Percentiles rank a stretch among this genome's conserved stretches.
Evolutionary conservation across 2,888 invertebrate genomes (phyloP).

Genomic region (Dicroscelio sp.): DNA sequence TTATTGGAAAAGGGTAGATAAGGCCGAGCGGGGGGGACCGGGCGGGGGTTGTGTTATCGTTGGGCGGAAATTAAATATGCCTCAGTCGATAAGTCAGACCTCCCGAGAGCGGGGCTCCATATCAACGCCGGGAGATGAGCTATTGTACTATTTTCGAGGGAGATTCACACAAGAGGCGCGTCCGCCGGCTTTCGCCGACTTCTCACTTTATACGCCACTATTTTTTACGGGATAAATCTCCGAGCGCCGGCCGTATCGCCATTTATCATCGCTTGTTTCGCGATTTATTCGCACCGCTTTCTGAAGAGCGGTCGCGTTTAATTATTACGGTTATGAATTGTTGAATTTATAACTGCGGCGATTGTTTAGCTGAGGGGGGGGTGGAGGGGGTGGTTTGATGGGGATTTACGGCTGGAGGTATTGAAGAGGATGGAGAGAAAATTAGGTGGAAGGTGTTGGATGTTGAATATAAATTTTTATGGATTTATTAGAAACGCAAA

Average conservation of each 20-base stretch:
- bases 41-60: constrained; percentile 86
- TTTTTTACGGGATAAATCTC: constrained; percentile 74
- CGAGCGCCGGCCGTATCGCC: constrained; percentile 46
- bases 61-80: constrained; percentile 91
- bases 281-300: constrained; percentile 61
- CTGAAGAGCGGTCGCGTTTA: constrained; percentile 40
- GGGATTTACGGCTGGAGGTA: no score
- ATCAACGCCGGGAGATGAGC: constrained; percentile 91
- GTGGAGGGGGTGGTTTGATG: no score
- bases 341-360: neutral
- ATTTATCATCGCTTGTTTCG: constrained; percentile 75
- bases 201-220: constrained; percentile 68
- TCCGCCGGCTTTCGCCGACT: constrained; percentile 78
- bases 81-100: constrained; percentile 91
- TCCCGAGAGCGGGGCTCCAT: constrained; percentile 88
- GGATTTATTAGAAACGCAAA: no score
- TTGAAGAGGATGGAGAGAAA: no score
- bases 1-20: constrained; percentile 91
- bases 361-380: neutral
- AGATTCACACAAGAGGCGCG: constrained; percentile 84
- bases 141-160: constrained; percentile 91
- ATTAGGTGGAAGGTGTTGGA: no score
- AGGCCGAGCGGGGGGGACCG: constrained; percentile 85
- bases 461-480: no score
- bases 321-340: constrained; percentile 63